These are phyloP conservation scores for Chorisops tibialis DNA, from an alignment of 2,888 invertebrate species.

Conservation along the genomic window DNA sequence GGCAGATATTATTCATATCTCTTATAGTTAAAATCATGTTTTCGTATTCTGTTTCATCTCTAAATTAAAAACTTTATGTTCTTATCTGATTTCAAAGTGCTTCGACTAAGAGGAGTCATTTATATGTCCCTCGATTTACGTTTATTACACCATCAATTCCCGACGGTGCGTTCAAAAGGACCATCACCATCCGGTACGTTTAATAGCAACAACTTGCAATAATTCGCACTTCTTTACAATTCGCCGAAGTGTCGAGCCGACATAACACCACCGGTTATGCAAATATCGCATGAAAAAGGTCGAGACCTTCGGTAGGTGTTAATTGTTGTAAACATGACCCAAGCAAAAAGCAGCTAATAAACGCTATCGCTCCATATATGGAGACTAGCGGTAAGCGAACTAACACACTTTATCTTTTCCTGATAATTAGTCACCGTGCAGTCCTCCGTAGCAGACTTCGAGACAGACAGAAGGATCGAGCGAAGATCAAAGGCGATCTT, in stretches of 20 bases:
- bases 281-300: constrained; percentile 11
- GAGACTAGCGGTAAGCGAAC: background rate
- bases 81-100: too few species aligned
- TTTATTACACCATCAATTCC: too few species aligned
- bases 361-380: background rate
- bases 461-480: background rate
- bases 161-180: too few species aligned
- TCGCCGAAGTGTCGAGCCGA: background rate
- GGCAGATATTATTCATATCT: too few species aligned
- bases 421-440: constrained; percentile 16
- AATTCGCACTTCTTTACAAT: background rate
- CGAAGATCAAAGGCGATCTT: constrained; percentile 18
- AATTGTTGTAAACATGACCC: constrained; percentile 23
- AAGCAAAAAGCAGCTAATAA: constrained; percentile 15
- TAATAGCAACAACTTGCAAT: background rate
- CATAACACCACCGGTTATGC: background rate
- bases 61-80: too few species aligned
- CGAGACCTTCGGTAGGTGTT: constrained; percentile 19
- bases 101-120: too few species aligned
- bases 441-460: background rate
- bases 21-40: too few species aligned
- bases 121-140: too few species aligned
- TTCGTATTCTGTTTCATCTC: too few species aligned
- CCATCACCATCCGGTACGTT: too few species aligned
- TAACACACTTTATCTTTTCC: background rate